Evolutionary conservation across 2,888 invertebrate genomes (phyloP).

Genomic region (Ornithoptera alexandrae): DNA sequence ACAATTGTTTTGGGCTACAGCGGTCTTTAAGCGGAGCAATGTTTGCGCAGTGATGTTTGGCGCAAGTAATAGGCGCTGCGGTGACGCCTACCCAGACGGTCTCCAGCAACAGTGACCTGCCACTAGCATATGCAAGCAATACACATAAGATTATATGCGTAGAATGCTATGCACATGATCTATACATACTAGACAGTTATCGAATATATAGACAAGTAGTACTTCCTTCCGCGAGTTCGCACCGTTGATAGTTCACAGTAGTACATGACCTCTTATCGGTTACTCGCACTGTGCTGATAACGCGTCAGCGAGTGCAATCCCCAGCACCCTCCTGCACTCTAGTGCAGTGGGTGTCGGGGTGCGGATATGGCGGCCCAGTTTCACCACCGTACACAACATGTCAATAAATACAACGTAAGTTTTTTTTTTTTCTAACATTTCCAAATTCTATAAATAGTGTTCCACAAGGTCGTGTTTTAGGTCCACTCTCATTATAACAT

Average conservation of each 20-base stretch:
- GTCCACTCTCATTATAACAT: neutral
- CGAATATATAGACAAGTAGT: neutral
- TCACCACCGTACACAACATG: neutral
- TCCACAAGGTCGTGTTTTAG: neutral
- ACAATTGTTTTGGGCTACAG: too few species aligned
- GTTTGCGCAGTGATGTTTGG: too few species aligned
- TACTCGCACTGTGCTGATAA: slow-evolving; percentile 12
- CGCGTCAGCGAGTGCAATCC: neutral
- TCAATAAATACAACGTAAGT: slow-evolving; percentile 6
- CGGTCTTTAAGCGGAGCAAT: too few species aligned
- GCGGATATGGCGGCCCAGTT: slow-evolving; percentile 6
- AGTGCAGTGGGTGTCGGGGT: neutral
- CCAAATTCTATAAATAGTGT: neutral
- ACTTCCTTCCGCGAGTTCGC: slow-evolving; percentile 15
- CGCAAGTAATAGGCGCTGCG: too few species aligned
- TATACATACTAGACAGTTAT: neutral
- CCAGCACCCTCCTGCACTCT: slow-evolving; percentile 1
- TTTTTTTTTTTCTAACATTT: neutral
- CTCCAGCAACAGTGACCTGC: too few species aligned
- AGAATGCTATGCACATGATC: neutral
- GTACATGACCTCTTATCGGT: slow-evolving; percentile 22
- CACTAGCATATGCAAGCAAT: too few species aligned
- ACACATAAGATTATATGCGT: too few species aligned
- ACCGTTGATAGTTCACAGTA: neutral
- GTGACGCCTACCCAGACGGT: too few species aligned